A percentile compares a stretch with the other conserved stretches of the same genome.
Conservation (phyloP, 2,113 vertebrate species). For the Chaenogobius annularis region DNA sequence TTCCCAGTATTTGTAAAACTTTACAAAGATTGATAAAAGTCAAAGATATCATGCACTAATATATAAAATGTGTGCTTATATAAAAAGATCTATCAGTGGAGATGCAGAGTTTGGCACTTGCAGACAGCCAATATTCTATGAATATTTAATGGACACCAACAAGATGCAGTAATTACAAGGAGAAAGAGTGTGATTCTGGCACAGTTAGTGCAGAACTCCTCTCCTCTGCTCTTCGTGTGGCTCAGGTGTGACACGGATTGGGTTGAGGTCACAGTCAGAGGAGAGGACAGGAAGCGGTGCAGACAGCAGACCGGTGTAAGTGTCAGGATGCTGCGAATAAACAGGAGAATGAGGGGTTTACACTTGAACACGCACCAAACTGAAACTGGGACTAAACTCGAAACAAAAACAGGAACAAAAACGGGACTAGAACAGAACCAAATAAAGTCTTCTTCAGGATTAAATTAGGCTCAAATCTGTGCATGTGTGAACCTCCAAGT, state of each 20-base stretch:
- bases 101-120: conserved; percentile 40
- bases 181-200: conserved; percentile 57
- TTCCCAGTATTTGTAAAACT: background rate
- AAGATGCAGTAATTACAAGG: conserved; percentile 73
- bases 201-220: conserved; percentile 55
- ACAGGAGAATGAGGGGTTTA: conserved; percentile 13
- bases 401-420: background rate
- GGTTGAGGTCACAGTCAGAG: conserved; percentile 34
- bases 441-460: background rate
- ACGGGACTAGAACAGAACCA: background rate
- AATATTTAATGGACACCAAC: conserved; percentile 72
- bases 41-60: conserved; percentile 21
- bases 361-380: background rate
- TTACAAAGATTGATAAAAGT: conserved; percentile 6
- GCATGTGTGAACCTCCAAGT: too few species aligned
- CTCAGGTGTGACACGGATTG: conserved; percentile 56
- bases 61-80: conserved; percentile 26
- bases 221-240: conserved; percentile 53
- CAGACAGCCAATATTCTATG: conserved; percentile 57
- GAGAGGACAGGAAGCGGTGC: conserved; percentile 28
- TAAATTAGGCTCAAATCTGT: background rate
- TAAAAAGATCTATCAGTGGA: conserved; percentile 46
- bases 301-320: conserved; percentile 26
- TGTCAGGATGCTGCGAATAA: conserved; percentile 27
- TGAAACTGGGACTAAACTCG: background rate